Conservation (phyloP, 35 echinoderm and acorn worm species). For the Chiridota heheva region DNA sequence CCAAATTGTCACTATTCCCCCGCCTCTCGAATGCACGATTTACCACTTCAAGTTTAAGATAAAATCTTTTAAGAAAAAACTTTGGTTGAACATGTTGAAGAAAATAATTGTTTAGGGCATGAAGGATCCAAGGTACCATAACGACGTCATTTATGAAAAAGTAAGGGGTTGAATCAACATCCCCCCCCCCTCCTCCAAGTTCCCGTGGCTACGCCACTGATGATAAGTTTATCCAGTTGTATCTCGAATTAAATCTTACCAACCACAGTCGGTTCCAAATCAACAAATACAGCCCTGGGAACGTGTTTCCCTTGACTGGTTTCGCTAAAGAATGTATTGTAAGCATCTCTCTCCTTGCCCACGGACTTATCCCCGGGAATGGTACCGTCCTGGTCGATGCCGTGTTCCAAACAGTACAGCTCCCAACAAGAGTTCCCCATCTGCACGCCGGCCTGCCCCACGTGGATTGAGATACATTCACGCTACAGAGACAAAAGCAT, state of each 20-base stretch:
- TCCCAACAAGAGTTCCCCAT: conserved; percentile 83
- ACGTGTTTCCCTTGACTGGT: conserved; percentile 73
- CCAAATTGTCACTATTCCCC: no score
- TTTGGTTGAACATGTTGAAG: no score
- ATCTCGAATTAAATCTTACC: conserved; percentile 50
- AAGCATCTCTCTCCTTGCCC: conserved; percentile 60
- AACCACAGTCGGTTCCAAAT: conserved; percentile 77
- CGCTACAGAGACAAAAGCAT: conserved; percentile 37
- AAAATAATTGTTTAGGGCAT: no score
- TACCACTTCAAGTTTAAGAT: no score
- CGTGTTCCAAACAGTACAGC: conserved; percentile 79
- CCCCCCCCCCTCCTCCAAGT: no score
- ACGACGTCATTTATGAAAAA: no score
- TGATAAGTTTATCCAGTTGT: no score
- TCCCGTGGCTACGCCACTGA: no score
- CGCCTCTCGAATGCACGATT: no score
- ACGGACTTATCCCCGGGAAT: conserved; percentile 66
- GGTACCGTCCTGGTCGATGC: conserved; percentile 64
- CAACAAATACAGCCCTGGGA: conserved; percentile 69
- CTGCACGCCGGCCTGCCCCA: conserved; percentile 72
- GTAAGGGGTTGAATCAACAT: no score
- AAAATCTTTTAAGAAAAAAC: no score
- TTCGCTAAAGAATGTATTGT: conserved; percentile 85
- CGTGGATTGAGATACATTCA: conserved; percentile 74
- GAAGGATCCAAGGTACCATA: no score